Evolutionary conservation across 2,797 vertebrate species (phyloP), one percentile per base, ranked within the genome.

Genomic region (Pseudochirops cupreus): DNA sequence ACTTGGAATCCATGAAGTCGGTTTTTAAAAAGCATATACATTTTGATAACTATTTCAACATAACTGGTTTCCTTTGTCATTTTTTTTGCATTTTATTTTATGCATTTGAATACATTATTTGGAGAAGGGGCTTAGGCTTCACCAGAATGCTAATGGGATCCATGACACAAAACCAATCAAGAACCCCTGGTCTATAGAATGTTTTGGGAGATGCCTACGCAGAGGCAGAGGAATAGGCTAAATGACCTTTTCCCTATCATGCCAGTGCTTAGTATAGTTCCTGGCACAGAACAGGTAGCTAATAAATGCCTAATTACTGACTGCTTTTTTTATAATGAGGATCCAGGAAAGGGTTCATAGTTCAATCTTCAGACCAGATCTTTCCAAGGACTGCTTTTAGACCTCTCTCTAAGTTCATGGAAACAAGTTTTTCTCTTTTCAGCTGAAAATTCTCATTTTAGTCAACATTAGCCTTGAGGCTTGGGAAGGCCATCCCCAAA

Each of bases 381-480:
- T 59, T 95, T 97, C 54, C 28, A 91, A 92, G 56, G 0, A 31
- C 29, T 46, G 50, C 16, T 31, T 53, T 82, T 67, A 31, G 13
- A 67, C 26, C 54, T 90, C 93, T 74, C 50, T 87, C 39, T 87
- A 87, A 50, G 39, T 57, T 92, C 54, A 53, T 94, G 93, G 62
- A 95, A 91, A 92, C 91, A 11, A 33, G n/a, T 13, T 95, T 94
- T 92, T 57, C 53, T 54, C 10, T 29, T 50, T 46, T 39, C 9
- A 93, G 62, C 67, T 93, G 12, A 93, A 57, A 39, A n/a, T 93
- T 95, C 31, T 94, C 26, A 91, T 28, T 95, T 95, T 59, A 91
- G 31, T 94, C 94, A 55, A 55, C 89, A 94, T 29, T 9, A 54
- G 9, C 56, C 39, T 50, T 0, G 0, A 87, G 39, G 39, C 9